Evolutionary conservation across 2,797 vertebrate species (phyloP).

Genomic region (Hydrocynus forskahlii): DNA sequence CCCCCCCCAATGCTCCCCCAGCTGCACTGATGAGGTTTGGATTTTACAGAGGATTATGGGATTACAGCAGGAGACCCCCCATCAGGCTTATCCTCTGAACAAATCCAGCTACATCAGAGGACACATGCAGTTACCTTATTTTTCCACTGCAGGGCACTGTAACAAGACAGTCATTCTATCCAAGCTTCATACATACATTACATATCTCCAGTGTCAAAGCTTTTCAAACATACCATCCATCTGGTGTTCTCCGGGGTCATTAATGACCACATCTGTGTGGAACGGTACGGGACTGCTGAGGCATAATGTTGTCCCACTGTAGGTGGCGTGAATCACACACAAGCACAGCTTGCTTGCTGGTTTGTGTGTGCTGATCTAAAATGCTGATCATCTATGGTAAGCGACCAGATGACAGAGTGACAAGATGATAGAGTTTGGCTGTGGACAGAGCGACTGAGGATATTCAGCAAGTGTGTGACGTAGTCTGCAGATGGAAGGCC

Average conservation of each 20-base stretch:
- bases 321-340: constrained; percentile 19
- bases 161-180: background rate
- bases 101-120: constrained; percentile 19
- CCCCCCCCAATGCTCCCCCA: constrained; percentile 22
- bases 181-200: background rate
- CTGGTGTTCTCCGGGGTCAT: constrained; percentile 21
- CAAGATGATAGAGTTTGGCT: too few relatives aligned
- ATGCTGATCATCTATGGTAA: constrained; percentile 16
- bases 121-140: background rate
- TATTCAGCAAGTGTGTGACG: constrained; percentile 18
- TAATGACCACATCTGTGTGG: constrained; percentile 25
- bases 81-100: constrained; percentile 18
- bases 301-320: constrained; percentile 16
- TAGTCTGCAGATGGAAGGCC: constrained; percentile 29
- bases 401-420: background rate
- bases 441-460: background rate
- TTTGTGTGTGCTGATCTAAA: constrained; percentile 22
- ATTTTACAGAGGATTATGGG: constrained; percentile 47
- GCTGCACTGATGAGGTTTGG: constrained; percentile 30
- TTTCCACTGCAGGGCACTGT: constrained; percentile 29
- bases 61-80: constrained; percentile 33
- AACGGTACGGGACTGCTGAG: constrained; percentile 21
- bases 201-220: background rate
- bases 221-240: constrained; percentile 8
- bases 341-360: constrained; percentile 1